phyloP scores from a whole-genome alignment of 2,888 invertebrate species.

The Patella caerulea region DNA sequence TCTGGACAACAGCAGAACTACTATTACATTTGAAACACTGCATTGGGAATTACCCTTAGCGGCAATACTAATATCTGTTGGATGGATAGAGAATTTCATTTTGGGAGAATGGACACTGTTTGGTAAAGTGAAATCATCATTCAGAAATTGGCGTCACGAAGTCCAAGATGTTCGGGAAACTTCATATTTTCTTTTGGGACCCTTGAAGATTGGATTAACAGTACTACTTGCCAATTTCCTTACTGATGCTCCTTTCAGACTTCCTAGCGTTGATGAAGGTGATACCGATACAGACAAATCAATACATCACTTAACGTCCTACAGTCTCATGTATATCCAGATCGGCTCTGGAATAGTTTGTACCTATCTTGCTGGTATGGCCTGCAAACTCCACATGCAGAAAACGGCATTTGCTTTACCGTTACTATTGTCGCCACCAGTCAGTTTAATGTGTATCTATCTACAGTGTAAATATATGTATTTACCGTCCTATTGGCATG shows the following conservation, averaged over 20 bases:
- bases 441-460: slow-evolving; percentile 49
- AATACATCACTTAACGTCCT: slow-evolving; percentile 43
- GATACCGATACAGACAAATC: slow-evolving; percentile 15
- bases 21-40: slow-evolving; percentile 66
- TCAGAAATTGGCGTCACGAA: slow-evolving; percentile 56
- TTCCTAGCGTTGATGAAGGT: slow-evolving; percentile 37
- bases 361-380: slow-evolving; percentile 73
- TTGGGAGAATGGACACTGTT: slow-evolving; percentile 62
- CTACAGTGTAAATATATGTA: slow-evolving; percentile 58
- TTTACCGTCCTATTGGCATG: slow-evolving; percentile 57
- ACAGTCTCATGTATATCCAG: slow-evolving; percentile 60
- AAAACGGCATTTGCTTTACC: slow-evolving; percentile 73
- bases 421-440: slow-evolving; percentile 70
- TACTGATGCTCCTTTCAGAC: slow-evolving; percentile 41
- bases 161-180: slow-evolving; percentile 60
- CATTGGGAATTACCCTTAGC: slow-evolving; percentile 90
- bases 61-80: slow-evolving; percentile 87
- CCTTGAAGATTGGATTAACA: slow-evolving; percentile 57
- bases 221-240: slow-evolving; percentile 53
- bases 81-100: slow-evolving; percentile 99
- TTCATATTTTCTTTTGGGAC: slow-evolving; percentile 51
- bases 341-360: slow-evolving; percentile 56
- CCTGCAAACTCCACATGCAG: slow-evolving; percentile 74
- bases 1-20: slow-evolving; percentile 40
- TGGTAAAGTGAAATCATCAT: slow-evolving; percentile 51